These are phyloP conservation scores for Brachyopa scutellaris DNA, from an alignment of 2,888 invertebrate genomes.

Conservation along the genomic window DNA sequence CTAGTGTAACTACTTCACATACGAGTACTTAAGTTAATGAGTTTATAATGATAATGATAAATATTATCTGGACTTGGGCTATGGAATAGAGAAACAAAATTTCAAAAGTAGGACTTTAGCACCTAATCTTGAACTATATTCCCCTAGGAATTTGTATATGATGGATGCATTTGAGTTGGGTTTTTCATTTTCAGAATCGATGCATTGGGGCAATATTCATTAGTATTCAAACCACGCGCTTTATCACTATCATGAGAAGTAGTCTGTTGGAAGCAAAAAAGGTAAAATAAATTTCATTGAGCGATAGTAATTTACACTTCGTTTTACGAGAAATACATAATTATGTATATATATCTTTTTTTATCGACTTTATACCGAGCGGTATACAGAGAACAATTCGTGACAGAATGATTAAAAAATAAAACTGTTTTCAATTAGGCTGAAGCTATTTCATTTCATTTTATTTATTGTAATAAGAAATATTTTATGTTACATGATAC, in stretches of 20 bases:
- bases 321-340: constrained; percentile 5
- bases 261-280: not conserved
- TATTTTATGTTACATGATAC: too few relatives aligned
- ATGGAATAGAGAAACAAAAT: not conserved
- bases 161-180: constrained; percentile 8
- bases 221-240: constrained; percentile 34
- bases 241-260: constrained; percentile 4
- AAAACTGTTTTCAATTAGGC: too few relatives aligned
- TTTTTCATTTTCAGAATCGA: not conserved
- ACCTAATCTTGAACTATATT: constrained; percentile 39
- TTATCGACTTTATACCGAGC: not conserved
- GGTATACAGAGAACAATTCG: constrained; percentile 4
- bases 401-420: constrained; percentile 12
- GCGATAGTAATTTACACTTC: constrained; percentile 55
- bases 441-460: too few relatives aligned
- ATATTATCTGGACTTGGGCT: not conserved
- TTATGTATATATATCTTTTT: constrained; percentile 1
- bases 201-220: constrained; percentile 16
- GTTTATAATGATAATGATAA: not conserved
- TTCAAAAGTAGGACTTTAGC: constrained; percentile 15
- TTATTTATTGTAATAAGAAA: too few relatives aligned
- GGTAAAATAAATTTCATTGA: constrained; percentile 31
- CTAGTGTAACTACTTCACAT: too few relatives aligned
- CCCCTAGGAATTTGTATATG: constrained; percentile 32
- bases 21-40: constrained; percentile 16